Conservation (phyloP, 2,797 vertebrate species). For the Xiphorhynchus erythropygius region DNA sequence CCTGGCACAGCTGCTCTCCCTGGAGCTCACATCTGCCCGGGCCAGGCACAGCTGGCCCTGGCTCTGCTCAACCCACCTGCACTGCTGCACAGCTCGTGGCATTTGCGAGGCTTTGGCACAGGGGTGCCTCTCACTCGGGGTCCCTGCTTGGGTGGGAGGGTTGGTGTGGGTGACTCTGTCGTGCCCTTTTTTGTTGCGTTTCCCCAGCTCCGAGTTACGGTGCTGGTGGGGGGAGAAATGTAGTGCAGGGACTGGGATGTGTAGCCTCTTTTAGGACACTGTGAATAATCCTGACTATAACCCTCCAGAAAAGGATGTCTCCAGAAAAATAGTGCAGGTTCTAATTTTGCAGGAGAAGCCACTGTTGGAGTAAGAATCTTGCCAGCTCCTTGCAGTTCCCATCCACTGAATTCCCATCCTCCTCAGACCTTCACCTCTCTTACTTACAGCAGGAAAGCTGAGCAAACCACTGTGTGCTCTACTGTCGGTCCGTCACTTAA, state of each 20-base stretch:
- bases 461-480: not conserved
- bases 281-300: not conserved
- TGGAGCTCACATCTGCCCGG: conserved; percentile 7
- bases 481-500: not conserved
- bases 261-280: not conserved
- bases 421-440: not conserved
- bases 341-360: not conserved
- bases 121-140: accelerated
- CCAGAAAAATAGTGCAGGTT: accelerated
- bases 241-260: not conserved
- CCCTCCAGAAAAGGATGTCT: not conserved
- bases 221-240: not conserved
- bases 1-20: conserved; percentile 26
- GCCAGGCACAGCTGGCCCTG: conserved; percentile 30
- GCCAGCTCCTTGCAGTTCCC: not conserved
- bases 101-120: not conserved
- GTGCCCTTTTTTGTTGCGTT: accelerated
- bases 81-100: not conserved
- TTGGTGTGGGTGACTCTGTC: not conserved
- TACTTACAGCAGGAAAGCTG: not conserved
- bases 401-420: not conserved
- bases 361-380: not conserved
- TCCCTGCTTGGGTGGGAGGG: not conserved
- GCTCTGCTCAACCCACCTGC: not conserved
- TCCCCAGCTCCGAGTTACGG: accelerated